phyloP scores from a whole-genome alignment of 2,113 vertebrate genomes.

The Gadus macrocephalus region DNA sequence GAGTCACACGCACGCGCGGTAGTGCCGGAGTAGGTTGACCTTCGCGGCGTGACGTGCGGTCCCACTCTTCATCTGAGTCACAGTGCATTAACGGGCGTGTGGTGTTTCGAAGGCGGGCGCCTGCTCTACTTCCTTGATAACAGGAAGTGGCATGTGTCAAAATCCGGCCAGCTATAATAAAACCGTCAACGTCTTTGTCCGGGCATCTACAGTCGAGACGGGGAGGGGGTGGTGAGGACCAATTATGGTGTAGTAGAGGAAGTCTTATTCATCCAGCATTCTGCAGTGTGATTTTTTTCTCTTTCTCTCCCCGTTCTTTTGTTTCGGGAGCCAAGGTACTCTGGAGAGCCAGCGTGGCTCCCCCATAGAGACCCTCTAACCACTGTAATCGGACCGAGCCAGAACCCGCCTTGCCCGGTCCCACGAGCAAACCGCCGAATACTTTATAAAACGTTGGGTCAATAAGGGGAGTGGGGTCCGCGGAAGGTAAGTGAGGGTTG shows the following conservation, averaged over 20 bases:
- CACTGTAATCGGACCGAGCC: slow-evolving; percentile 63
- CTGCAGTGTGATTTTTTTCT: slow-evolving; percentile 33
- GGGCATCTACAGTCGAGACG: neutral
- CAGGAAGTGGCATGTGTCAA: slow-evolving; percentile 9
- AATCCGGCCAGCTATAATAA: slow-evolving; percentile 21
- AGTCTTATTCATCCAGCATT: slow-evolving; percentile 45
- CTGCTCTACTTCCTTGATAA: slow-evolving; percentile 11
- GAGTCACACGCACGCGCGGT: too few species aligned
- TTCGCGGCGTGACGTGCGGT: too few species aligned
- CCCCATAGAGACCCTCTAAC: slow-evolving; percentile 66
- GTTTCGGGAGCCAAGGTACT: slow-evolving; percentile 48
- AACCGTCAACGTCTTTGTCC: slow-evolving; percentile 25
- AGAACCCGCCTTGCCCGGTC: slow-evolving; percentile 58
- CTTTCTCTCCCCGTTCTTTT: slow-evolving; percentile 61
- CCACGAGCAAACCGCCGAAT: slow-evolving; percentile 67
- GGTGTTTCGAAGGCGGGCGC: slow-evolving; percentile 27
- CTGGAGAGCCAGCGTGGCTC: slow-evolving; percentile 54
- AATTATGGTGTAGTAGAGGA: slow-evolving; percentile 6
- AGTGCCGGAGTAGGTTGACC: too few species aligned
- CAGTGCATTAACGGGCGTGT: slow-evolving; percentile 35
- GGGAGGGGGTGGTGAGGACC: slow-evolving; percentile 4
- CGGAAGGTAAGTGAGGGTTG: slow-evolving; percentile 27
- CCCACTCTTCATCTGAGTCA: slow-evolving; percentile 51
- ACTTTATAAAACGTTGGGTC: slow-evolving; percentile 64
- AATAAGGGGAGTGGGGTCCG: slow-evolving; percentile 35